Evolutionary conservation across 2,888 invertebrate genomes (phyloP), one percentile per base, ranked within the genome.

Genomic region (Bugula neritina): DNA sequence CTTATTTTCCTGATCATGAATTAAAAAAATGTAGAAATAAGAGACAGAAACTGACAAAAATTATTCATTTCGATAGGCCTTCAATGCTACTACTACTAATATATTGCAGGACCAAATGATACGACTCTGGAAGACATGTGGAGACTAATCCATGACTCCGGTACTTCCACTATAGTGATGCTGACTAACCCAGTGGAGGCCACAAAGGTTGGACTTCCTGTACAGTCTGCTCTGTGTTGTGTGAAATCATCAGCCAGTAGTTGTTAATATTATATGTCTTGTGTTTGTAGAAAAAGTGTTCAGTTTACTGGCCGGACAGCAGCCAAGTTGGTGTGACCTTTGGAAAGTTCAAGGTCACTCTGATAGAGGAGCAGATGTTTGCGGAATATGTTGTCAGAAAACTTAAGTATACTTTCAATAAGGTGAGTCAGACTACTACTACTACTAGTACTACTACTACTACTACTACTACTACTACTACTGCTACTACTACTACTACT

Each of bases 91-190:
- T n/a, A n/a, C n/a, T n/a, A n/a, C n/a, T n/a, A n/a, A n/a, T n/a
- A n/a, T n/a, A n/a, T n/a, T n/a, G 27, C 71, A 83, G 84, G 84
- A 58, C 86, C 86, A 57, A 81, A 84, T 63, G 84, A 84, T 57
- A 80, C 81, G 23, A 87, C 86, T 0, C 76, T 86, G 35, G 80
- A 79, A 73, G 86, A 87, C 75, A 86, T 87, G 75, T 87, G 87
- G 86, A 75, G 86, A 58, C 85, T 87, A 85, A 80, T 85, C n/a
- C 86, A 86, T 85, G 85, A 86, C 75, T 83, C 84, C 74, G 80
- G 84, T 72, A 79, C 81, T 1, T 79, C 80, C 69, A 81, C 85
- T 23, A 79, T 87, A 35, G 82, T 87, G 52, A 87, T 87, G 86
- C 81, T 86, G 23, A 85, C 86, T 35, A 86, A 85, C 78, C 80